phyloP scores from a whole-genome alignment of 1,140 invertebrate genomes.

The Sitobion miscanthi region DNA sequence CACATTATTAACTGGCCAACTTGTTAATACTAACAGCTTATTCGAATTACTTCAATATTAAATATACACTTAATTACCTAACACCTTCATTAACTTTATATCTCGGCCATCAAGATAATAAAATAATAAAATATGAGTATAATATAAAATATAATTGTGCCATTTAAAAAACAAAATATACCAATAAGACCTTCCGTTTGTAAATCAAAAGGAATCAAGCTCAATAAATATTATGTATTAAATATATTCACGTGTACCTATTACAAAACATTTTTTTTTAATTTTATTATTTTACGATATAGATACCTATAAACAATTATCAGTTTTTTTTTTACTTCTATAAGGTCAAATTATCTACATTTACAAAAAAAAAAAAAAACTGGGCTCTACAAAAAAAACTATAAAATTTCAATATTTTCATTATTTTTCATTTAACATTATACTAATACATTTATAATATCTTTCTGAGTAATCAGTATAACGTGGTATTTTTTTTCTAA shows the following conservation, averaged over 20 bases:
- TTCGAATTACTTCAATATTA: neutral
- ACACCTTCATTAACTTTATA: neutral
- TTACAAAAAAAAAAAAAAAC: neutral
- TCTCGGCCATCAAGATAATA: neutral
- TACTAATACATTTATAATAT: neutral
- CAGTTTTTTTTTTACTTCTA: neutral
- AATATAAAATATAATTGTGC: neutral
- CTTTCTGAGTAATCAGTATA: neutral
- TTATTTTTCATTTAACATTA: neutral
- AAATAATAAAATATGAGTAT: neutral
- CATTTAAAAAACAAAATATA: neutral
- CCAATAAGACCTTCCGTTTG: neutral
- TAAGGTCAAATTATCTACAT: neutral
- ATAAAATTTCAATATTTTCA: neutral
- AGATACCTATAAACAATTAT: neutral
- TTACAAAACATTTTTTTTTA: neutral
- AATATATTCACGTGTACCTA: neutral
- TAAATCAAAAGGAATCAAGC: neutral
- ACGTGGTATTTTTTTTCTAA: neutral
- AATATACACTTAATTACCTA: neutral
- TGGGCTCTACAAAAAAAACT: neutral
- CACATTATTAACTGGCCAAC: neutral
- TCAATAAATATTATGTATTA: neutral
- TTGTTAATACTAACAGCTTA: neutral
- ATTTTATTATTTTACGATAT: neutral